A percentile compares a stretch with the other conserved stretches of the same genome.
Evolutionary conservation across 2,797 vertebrate genomes (phyloP).

Genomic region (Oophaga sylvatica): DNA sequence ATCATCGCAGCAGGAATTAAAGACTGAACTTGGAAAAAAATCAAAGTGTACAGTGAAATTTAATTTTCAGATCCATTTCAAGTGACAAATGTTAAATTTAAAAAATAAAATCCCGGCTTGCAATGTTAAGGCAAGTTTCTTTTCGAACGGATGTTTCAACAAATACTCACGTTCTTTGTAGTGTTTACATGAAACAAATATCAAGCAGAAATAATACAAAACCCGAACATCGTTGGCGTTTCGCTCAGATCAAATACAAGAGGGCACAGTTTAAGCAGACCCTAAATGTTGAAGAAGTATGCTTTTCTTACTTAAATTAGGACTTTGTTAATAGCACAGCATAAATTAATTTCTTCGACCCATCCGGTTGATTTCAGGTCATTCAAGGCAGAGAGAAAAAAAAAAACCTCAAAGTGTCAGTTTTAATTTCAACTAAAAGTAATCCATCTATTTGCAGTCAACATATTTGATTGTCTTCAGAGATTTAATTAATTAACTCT

Average conservation of each 20-base stretch:
- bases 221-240: neutral
- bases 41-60: no score
- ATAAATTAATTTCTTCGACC: neutral
- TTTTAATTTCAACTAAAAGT: slow-evolving; percentile 43
- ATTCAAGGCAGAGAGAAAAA: slow-evolving; percentile 36
- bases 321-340: slow-evolving; percentile 8
- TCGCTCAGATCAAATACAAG: neutral
- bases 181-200: slow-evolving; percentile 1
- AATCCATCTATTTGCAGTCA: slow-evolving; percentile 50
- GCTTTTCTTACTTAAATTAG: neutral
- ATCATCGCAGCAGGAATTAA: no score
- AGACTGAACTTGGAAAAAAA: no score
- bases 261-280: neutral
- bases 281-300: slow-evolving; percentile 16
- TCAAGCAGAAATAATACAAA: neutral
- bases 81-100: neutral
- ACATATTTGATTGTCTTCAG: slow-evolving; percentile 49
- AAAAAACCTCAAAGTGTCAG: slow-evolving; percentile 54
- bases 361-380: slow-evolving; percentile 36
- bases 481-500: slow-evolving; percentile 56
- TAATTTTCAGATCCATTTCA: no score
- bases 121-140: neutral
- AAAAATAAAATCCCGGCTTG: neutral
- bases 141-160: neutral
- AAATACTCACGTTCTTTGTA: neutral